A percentile compares a stretch with the other conserved stretches of the same genome.
Conservation (phyloP, 1,140 invertebrate genomes). For the Drosophila trapezifrons region DNA sequence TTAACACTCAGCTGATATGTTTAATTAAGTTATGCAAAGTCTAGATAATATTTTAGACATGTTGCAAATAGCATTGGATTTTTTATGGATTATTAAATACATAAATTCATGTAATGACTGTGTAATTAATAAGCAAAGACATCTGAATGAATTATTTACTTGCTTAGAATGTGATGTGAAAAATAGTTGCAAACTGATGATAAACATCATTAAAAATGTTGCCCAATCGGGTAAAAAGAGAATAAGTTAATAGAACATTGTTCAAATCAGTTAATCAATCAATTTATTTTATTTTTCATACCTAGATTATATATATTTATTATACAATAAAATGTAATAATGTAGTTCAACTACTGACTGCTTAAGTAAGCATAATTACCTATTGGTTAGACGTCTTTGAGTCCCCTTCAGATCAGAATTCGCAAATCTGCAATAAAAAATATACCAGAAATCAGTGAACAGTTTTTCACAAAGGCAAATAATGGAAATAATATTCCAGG, state of each 20-base stretch:
- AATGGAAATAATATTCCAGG: conserved; percentile 18
- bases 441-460: background rate
- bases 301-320: no score
- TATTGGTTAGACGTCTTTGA: conserved; percentile 15
- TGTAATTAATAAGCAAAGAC: background rate
- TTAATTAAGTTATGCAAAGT: conserved; percentile 8
- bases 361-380: conserved; percentile 21
- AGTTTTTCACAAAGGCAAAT: background rate
- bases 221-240: no score
- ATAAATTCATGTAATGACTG: background rate
- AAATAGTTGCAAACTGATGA: no score
- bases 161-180: no score
- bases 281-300: no score
- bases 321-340: no score
- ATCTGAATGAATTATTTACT: background rate
- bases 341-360: no score
- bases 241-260: no score
- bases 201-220: no score
- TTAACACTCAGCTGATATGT: background rate
- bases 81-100: background rate
- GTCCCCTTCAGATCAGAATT: conserved; percentile 1
- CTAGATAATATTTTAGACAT: background rate
- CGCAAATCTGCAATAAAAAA: conserved; percentile 40
- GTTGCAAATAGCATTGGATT: background rate
- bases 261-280: no score